phyloP scores from a whole-genome alignment of 2,797 vertebrate genomes.

The Gila robusta region DNA sequence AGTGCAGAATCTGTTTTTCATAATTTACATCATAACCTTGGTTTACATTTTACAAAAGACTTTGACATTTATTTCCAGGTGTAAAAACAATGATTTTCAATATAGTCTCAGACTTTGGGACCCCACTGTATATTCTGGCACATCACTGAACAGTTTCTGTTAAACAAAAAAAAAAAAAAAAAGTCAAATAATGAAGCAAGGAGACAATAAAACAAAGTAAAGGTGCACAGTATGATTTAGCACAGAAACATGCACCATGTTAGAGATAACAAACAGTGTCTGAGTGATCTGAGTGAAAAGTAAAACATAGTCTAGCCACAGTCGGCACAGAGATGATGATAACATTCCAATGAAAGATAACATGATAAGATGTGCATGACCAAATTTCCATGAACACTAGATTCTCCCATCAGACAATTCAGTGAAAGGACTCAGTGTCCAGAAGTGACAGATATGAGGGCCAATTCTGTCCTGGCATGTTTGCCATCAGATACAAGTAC shows the following conservation, averaged over 20 bases:
- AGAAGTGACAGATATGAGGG: constrained; percentile 58
- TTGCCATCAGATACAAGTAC: constrained; percentile 43
- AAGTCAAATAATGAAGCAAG: not conserved
- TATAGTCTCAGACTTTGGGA: not conserved
- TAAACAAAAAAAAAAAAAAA: not conserved
- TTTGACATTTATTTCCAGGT: not conserved
- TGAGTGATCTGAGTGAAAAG: constrained; percentile 4
- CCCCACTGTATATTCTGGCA: not conserved
- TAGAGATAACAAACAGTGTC: not conserved
- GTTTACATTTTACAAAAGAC: not conserved
- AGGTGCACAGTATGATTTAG: not conserved
- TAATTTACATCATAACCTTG: not conserved
- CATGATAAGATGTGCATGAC: not conserved
- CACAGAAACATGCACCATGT: constrained; percentile 13
- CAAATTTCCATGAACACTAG: not conserved
- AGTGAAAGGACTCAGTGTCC: constrained; percentile 30
- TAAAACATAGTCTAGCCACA: constrained; percentile 19
- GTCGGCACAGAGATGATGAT: not conserved
- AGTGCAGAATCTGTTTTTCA: not conserved
- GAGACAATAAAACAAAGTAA: constrained; percentile 15
- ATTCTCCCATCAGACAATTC: not conserved
- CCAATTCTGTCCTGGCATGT: constrained; percentile 66
- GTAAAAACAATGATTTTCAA: not conserved
- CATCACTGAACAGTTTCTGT: not conserved
- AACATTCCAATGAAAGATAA: constrained; percentile 6